phyloP scores from a whole-genome alignment of 2,888 invertebrate species.

The Pterobdella sp. region DNA sequence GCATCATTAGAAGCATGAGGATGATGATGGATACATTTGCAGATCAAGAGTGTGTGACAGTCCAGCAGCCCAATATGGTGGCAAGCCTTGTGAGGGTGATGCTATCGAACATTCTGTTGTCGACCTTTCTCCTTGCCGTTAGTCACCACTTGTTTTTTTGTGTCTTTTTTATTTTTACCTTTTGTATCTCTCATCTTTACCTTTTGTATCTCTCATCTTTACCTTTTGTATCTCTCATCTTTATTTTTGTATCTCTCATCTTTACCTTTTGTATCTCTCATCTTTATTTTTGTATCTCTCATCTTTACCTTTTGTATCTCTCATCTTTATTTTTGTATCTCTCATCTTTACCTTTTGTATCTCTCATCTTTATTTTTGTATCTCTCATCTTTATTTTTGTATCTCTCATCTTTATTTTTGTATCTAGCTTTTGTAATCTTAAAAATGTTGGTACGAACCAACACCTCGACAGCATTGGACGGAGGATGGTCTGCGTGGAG shows the following conservation, averaged over 20 bases:
- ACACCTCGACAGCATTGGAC: constrained; percentile 12
- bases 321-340: neutral
- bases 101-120: constrained; percentile 41
- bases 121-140: constrained; percentile 41
- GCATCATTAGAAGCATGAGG: too few relatives aligned
- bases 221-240: too few relatives aligned
- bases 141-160: neutral
- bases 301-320: neutral
- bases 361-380: neutral
- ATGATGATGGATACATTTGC: too few relatives aligned
- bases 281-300: neutral
- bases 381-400: neutral
- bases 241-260: neutral
- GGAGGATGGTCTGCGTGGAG: constrained; percentile 34
- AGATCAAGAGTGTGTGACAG: constrained; percentile 47
- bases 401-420: neutral
- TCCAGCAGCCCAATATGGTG: constrained; percentile 45
- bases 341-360: neutral
- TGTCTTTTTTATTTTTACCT: too few relatives aligned
- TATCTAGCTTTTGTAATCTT: neutral
- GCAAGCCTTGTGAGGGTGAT: constrained; percentile 44
- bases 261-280: neutral
- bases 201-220: too few relatives aligned
- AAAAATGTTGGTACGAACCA: neutral
- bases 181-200: too few relatives aligned